Conservation (phyloP, 2,797 vertebrate species). For the Labroides dimidiatus region DNA sequence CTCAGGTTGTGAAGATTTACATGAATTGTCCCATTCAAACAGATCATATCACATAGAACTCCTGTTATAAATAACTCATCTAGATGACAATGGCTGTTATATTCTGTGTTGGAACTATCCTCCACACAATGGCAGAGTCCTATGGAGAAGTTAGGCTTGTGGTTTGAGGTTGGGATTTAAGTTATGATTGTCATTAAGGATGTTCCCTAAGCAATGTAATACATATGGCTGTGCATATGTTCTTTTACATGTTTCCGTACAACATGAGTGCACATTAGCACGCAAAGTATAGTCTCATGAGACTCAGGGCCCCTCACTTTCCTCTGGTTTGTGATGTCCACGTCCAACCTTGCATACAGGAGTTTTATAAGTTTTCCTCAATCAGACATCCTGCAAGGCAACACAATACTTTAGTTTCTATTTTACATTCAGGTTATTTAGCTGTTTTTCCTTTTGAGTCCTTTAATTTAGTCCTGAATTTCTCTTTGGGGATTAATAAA, state of each 20-base stretch:
- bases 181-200: slow-evolving; percentile 37
- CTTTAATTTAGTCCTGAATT: no score
- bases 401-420: slow-evolving; percentile 52
- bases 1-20: no score
- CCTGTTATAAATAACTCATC: no score
- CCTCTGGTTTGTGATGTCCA: slow-evolving; percentile 66
- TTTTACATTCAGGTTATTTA: no score
- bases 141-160: neutral
- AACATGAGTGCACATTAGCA: slow-evolving; percentile 28
- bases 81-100: neutral
- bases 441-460: no score
- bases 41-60: no score
- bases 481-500: no score
- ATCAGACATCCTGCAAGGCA: slow-evolving; percentile 39
- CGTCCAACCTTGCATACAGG: slow-evolving; percentile 65
- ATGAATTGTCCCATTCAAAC: no score
- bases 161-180: slow-evolving; percentile 27
- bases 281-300: slow-evolving; percentile 21
- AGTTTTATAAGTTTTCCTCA: slow-evolving; percentile 56
- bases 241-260: slow-evolving; percentile 26
- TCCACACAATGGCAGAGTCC: neutral
- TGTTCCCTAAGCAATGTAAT: slow-evolving; percentile 32
- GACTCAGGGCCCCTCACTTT: slow-evolving; percentile 38
- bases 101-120: neutral
- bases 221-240: neutral